Conservation (phyloP, 2,888 invertebrate genomes). For the Euphydryas editha region DNA sequence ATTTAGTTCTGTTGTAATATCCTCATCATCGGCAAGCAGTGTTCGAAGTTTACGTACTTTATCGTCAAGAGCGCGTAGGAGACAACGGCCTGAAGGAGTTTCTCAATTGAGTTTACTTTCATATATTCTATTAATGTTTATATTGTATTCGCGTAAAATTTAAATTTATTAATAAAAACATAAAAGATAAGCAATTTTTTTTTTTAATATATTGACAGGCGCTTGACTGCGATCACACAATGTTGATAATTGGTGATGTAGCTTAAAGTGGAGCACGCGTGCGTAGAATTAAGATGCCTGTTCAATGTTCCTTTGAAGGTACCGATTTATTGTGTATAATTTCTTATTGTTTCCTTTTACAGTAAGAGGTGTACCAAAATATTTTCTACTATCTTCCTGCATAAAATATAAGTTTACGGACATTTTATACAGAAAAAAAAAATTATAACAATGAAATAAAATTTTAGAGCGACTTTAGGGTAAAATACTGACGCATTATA, state of each 20-base stretch:
- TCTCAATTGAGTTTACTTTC: background rate
- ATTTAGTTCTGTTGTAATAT: constrained; percentile 66
- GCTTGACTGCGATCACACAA: too few relatives aligned
- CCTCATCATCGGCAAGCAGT: constrained; percentile 65
- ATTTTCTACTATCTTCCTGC: background rate
- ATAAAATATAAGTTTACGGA: too few relatives aligned
- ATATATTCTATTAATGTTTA: background rate
- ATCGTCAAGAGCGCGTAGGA: constrained; percentile 65
- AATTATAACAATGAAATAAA: too few relatives aligned
- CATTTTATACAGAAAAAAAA: too few relatives aligned
- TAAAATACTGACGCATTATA: too few relatives aligned
- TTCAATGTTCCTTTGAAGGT: too few relatives aligned
- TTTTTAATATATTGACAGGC: too few relatives aligned
- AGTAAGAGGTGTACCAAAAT: background rate
- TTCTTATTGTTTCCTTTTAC: background rate
- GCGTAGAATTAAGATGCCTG: too few relatives aligned
- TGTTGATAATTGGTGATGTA: too few relatives aligned
- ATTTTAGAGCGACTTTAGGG: too few relatives aligned
- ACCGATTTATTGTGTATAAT: background rate
- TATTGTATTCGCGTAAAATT: background rate
- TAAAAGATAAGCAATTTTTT: too few relatives aligned
- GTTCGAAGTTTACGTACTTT: constrained; percentile 66
- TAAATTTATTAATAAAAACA: background rate
- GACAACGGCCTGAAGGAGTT: constrained; percentile 53
- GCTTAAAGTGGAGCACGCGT: too few relatives aligned